A percentile compares a stretch with the other conserved stretches of the same genome.
Conservation (phyloP, 2,113 vertebrate species). For the Catharus bicknelli region DNA sequence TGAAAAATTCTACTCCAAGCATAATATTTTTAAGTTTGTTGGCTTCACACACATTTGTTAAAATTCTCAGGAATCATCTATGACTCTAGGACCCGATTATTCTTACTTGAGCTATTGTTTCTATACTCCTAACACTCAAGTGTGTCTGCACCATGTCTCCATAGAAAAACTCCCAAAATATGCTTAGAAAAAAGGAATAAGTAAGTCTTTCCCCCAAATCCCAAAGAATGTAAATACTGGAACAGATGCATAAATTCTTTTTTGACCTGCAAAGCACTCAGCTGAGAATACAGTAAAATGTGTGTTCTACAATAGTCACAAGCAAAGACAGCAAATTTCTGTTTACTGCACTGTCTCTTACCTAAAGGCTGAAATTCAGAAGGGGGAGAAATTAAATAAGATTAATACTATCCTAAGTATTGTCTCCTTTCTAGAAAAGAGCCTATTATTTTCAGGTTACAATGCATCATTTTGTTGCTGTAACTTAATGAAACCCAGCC, state of each 20-base stretch:
- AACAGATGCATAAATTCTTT: neutral
- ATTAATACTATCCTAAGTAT: neutral
- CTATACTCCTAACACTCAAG: neutral
- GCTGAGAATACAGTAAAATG: neutral
- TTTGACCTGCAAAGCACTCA: neutral
- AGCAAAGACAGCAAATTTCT: neutral
- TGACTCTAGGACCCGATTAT: neutral
- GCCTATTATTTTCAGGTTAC: neutral
- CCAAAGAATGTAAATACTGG: neutral
- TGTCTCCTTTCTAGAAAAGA: neutral
- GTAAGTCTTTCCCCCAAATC: neutral
- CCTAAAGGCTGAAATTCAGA: neutral
- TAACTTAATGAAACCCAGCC: neutral
- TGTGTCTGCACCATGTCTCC: neutral
- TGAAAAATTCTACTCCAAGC: neutral
- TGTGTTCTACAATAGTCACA: neutral
- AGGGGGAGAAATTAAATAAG: neutral
- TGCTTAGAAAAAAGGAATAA: neutral
- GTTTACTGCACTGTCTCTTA: neutral
- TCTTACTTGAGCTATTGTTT: neutral
- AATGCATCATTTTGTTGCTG: neutral
- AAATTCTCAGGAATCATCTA: neutral
- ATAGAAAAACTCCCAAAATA: neutral
- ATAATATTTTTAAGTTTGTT: neutral
- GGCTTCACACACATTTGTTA: neutral